Base-by-base conservation (phyloP, 2,888 invertebrate species). In the Cremastinae sp. region DNA sequence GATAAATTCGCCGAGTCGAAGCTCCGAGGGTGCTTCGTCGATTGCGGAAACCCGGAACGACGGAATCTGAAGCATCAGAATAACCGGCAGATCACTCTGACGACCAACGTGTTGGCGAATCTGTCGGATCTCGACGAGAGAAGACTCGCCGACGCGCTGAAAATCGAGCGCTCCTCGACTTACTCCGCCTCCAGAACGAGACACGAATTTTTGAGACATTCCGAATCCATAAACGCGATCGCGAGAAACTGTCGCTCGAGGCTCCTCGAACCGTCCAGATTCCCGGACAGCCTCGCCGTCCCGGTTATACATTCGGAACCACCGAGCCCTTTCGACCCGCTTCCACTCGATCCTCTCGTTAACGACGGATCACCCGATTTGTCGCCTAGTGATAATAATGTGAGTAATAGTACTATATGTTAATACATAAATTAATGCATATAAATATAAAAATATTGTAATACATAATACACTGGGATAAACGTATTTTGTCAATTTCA, bases 291-390 rank as follows among this genome's bases (percentile, higher is more conserved):
- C 7, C 74, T 89, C 8, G 70, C 72, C 0, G 84, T 87, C 0
- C 89, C 89, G 1, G 82, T 80, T 2, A 84, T 87, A 74, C 87
- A 86, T 53, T 89, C 89, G 10, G 89, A 89, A 58, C 89, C 89
- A 0, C 85, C 87, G 1, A 89, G 88, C 76, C 88, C 89, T 0
- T 82, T 89, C 51, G 87, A 88, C 20, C 84, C 86, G 0, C 79
- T 85, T 10, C 83, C 86, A 0, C 72, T 86, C 10, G 83, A 80
- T 2, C 80, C 85, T 0, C 76, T 85, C 0, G 69, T 81, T 78
- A 73, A 43, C 41, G 74, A 14, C 18, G 56, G 54, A n/a, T n/a
- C n/a, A n/a, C n/a, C n/a, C n/a, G n/a, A n/a, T n/a, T n/a, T n/a
- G n/a, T 28, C 28, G 28, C 28, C 28, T 5, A 28, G 28, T 5